Evolutionary conservation across 2,113 vertebrate species (phyloP), one percentile per base, ranked within the genome.

Genomic region (Dryoscopus gambensis): DNA sequence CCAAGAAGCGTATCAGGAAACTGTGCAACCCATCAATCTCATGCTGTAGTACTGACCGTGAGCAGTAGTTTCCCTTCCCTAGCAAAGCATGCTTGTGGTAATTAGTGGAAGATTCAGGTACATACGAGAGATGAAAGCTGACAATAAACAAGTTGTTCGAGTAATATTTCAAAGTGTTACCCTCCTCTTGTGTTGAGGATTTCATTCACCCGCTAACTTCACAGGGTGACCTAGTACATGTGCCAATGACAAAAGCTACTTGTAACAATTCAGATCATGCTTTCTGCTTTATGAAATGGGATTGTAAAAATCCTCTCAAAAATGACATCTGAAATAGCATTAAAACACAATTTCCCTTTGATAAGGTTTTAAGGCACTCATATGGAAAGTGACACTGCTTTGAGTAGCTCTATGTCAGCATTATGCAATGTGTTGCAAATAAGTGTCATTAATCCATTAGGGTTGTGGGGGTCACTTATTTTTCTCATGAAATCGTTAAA

Each of bases 381-480:
- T 94, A 92, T 89, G 97, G 97, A 98, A 98, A 97, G 96, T 94
- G 97, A 97, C 93, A 86, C 91, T 95, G 69, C 96, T 96, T 82
- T 90, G 93, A 95, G 95, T 76, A 96, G 87, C 78, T 95, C 97
- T 92, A 79, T 97, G 97, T 97, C 94, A 98, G 98, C 98, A 96
- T 97, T 98, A 98, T 98, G 94, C 55, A 96, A 92, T 85, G 97
- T 97, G 96, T 97, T 96, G 97, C 93, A 84, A 84, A 21, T 94
- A 96, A 97, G 97, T 97, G 97, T 95, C 96, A 96, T 93, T 97
- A 97, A 98, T 98, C 98, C 98, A 98, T 98, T 98, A 98, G 97
- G 97, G 90, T 97, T 98, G 97, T 56, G 92, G 98, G 98, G 98
- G 98, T 98, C 98, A 97, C 98, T 98, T 98, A 98, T 98, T 98